Percentiles rank a stretch among this genome's conserved stretches.
phyloP scores from a whole-genome alignment of 2,888 invertebrate species.

The Scaeva pyrastri region DNA sequence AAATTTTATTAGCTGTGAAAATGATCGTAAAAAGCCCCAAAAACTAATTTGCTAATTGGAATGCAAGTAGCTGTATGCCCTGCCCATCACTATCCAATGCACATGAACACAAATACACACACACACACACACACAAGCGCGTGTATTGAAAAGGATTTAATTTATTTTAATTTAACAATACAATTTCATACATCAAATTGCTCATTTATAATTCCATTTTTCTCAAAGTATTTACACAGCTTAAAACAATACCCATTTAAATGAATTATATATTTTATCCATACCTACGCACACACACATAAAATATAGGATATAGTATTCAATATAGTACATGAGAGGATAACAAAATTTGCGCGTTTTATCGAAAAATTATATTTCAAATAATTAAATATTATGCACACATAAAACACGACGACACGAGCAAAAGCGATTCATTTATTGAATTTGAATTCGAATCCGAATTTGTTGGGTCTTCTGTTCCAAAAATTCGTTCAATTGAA shows the following conservation, averaged over 20 bases:
- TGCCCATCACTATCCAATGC: too few species aligned
- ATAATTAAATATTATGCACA: conserved; percentile 15
- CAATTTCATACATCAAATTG: conserved; percentile 20
- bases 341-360: not conserved
- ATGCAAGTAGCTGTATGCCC: not conserved
- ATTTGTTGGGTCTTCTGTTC: not conserved
- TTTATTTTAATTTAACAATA: not conserved
- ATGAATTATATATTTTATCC: not conserved
- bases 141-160: not conserved
- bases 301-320: not conserved
- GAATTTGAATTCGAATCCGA: not conserved
- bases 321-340: not conserved
- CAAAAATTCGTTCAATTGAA: conserved; percentile 25
- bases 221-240: conserved; percentile 17
- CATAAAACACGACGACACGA: not conserved
- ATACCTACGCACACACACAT: too few species aligned
- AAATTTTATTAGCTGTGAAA: conserved; percentile 22
- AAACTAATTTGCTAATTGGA: conserved; percentile 47
- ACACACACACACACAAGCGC: too few species aligned
- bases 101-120: too few species aligned
- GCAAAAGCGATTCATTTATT: conserved; percentile 30
- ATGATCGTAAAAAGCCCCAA: not conserved
- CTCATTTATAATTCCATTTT: conserved; percentile 17
- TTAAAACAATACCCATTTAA: conserved; percentile 18
- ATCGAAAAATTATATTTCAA: not conserved